These are phyloP conservation scores for Laupala kohalensis DNA, from an alignment of 1,140 invertebrate species.

Conservation along the genomic window DNA sequence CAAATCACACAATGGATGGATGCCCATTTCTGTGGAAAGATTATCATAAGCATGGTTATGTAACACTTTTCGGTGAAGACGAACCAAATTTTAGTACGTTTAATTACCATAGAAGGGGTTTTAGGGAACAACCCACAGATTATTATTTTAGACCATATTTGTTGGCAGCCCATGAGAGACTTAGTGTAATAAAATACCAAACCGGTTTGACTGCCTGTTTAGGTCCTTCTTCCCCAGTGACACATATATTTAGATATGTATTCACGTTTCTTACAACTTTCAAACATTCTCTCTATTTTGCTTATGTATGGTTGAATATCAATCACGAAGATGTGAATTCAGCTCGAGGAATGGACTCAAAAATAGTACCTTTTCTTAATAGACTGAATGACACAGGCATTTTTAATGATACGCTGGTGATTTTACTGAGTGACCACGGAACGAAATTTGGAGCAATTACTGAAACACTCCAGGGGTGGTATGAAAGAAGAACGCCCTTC, in stretches of 20 bases:
- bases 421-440: constrained; percentile 64
- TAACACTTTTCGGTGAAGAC: constrained; percentile 71
- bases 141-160: constrained; percentile 70
- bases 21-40: constrained; percentile 72
- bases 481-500: constrained; percentile 82
- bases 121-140: constrained; percentile 61
- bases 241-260: constrained; percentile 23
- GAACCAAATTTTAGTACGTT: constrained; percentile 58
- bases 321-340: constrained; percentile 19
- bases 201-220: constrained; percentile 18
- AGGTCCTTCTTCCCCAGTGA: constrained; percentile 16
- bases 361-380: constrained; percentile 4
- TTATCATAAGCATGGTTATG: constrained; percentile 54
- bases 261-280: constrained; percentile 42
- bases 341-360: constrained; percentile 6
- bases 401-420: constrained; percentile 9
- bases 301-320: constrained; percentile 21
- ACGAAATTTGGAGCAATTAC: constrained; percentile 71
- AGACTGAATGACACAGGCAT: constrained; percentile 3
- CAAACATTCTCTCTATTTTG: constrained; percentile 32
- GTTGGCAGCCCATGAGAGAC: constrained; percentile 12
- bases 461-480: constrained; percentile 66
- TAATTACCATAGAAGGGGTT: constrained; percentile 67
- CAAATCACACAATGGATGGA: constrained; percentile 20
- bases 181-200: constrained; percentile 7